Evolutionary conservation across 2,797 vertebrate species (phyloP).

Genomic region (Steatocranus sp.): DNA sequence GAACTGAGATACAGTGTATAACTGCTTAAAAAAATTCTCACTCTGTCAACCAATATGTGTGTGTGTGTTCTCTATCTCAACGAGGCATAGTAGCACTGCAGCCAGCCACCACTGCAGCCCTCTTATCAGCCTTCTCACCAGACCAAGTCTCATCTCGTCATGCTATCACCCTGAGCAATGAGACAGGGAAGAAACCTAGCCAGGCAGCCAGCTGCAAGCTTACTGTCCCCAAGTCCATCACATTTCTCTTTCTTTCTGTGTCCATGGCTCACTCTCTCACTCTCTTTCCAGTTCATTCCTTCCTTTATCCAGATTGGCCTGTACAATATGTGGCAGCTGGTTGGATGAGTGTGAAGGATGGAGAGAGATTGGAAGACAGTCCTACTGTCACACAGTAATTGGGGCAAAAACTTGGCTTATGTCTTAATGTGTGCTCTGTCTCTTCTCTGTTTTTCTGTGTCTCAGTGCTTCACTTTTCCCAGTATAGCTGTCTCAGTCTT

Average conservation of each 20-base stretch:
- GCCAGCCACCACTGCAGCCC: constrained; percentile 52
- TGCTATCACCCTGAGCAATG: constrained; percentile 71
- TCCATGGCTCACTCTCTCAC: constrained; percentile 21
- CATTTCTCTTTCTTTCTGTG: constrained; percentile 16
- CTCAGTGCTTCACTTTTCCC: constrained; percentile 25
- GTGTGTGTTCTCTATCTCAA: constrained; percentile 46
- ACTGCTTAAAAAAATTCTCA: neutral
- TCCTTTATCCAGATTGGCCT: constrained; percentile 60
- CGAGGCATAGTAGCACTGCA: constrained; percentile 46
- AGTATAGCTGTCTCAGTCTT: constrained; percentile 27
- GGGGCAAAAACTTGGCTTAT: constrained; percentile 68
- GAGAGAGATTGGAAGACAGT: constrained; percentile 65
- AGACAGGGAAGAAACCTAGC: constrained; percentile 64
- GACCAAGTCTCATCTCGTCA: constrained; percentile 67
- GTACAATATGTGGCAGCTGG: constrained; percentile 66
- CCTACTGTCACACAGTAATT: constrained; percentile 70
- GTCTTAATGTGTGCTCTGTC: constrained; percentile 48
- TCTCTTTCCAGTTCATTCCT: constrained; percentile 50
- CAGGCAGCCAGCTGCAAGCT: constrained; percentile 58
- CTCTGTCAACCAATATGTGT: constrained; percentile 5
- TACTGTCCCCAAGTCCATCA: constrained; percentile 62
- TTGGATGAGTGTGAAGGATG: constrained; percentile 59
- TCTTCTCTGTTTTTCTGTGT: constrained; percentile 8
- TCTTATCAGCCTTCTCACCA: constrained; percentile 71
- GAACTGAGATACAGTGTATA: constrained; percentile 10